Conservation (phyloP, 2,797 vertebrate species). For the Acomys russatus region DNA sequence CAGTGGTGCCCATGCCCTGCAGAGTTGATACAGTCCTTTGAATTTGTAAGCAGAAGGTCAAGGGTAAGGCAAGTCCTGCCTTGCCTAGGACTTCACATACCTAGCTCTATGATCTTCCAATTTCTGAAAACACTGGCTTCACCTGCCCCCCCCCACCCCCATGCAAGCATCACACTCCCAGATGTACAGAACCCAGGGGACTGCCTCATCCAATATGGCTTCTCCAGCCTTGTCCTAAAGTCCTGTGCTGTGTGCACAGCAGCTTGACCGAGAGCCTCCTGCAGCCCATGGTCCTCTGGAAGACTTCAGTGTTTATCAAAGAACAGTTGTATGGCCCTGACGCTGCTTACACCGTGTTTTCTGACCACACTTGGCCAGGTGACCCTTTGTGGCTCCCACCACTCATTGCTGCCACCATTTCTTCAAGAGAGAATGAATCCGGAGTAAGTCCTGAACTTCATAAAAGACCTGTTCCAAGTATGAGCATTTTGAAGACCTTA, state of each 20-base stretch:
- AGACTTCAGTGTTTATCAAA: rapidly evolving
- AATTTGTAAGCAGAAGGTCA: rapidly evolving
- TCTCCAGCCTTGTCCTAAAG: neutral
- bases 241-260: neutral
- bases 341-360: rapidly evolving
- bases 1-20: too few relatives aligned
- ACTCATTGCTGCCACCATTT: rapidly evolving
- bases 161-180: rapidly evolving
- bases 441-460: neutral
- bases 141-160: rapidly evolving
- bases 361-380: neutral
- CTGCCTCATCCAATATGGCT: too few relatives aligned
- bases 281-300: rapidly evolving
- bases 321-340: rapidly evolving
- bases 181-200: rapidly evolving
- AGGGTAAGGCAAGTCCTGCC: rapidly evolving
- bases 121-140: neutral
- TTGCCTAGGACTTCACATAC: rapidly evolving
- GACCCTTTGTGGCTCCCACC: rapidly evolving
- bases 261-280: rapidly evolving
- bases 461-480: rapidly evolving
- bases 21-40: rapidly evolving
- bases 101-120: rapidly evolving
- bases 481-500: neutral
- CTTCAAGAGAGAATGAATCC: too few relatives aligned